Percentiles rank a stretch among this genome's conserved stretches.
These are phyloP conservation scores for Drosophila carrolli DNA, from an alignment of 1,140 invertebrate species.

Conservation along the genomic window DNA sequence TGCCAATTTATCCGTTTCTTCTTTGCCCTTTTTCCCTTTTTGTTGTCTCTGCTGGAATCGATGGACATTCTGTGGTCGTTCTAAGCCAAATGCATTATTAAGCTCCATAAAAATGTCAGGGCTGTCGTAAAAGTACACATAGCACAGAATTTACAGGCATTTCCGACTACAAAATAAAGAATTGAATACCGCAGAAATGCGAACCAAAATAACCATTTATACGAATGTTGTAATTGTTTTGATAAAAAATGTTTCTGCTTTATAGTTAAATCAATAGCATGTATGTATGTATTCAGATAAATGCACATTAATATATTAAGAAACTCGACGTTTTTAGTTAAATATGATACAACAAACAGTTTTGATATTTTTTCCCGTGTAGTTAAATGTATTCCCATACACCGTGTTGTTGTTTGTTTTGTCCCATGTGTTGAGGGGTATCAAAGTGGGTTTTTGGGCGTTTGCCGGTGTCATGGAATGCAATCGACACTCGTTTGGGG, in stretches of 20 bases:
- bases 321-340: too few relatives aligned
- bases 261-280: too few relatives aligned
- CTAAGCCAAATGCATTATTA: constrained; percentile 54
- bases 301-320: too few relatives aligned
- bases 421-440: not conserved
- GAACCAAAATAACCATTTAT: too few relatives aligned
- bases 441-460: not conserved
- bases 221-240: too few relatives aligned
- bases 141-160: not conserved
- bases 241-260: too few relatives aligned
- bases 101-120: constrained; percentile 42
- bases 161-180: not conserved
- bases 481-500: constrained; percentile 29
- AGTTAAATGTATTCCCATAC: constrained; percentile 2
- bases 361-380: not conserved
- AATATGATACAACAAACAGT: too few relatives aligned
- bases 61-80: constrained; percentile 30
- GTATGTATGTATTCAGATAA: too few relatives aligned
- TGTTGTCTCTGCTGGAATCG: constrained; percentile 12
- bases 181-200: not conserved
- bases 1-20: constrained; percentile 2
- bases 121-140: constrained; percentile 4
- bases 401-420: constrained; percentile 12
- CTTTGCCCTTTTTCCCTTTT: not conserved
- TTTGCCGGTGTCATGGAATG: constrained; percentile 8